These are phyloP conservation scores for Sigmodon hispidus DNA, from an alignment of 2,113 vertebrate species.

Conservation along the genomic window DNA sequence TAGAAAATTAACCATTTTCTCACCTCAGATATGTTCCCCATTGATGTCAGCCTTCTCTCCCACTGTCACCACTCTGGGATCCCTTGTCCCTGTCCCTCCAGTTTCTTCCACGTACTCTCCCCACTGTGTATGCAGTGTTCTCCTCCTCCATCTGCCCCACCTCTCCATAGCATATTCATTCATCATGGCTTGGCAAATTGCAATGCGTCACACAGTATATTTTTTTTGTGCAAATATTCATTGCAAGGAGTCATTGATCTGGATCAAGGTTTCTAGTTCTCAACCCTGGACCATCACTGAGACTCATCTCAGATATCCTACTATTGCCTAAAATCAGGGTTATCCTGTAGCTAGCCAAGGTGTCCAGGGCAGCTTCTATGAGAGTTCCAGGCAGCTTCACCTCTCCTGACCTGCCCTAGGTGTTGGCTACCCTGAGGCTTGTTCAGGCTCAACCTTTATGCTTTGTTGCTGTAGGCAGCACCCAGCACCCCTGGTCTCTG, in stretches of 20 bases:
- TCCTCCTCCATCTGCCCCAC: background rate
- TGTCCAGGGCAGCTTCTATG: background rate
- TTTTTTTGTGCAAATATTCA: background rate
- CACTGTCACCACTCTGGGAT: background rate
- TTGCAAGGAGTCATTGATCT: background rate
- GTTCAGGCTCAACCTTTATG: background rate
- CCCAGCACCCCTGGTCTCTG: background rate
- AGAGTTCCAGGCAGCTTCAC: background rate
- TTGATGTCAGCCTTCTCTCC: background rate
- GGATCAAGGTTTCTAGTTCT: background rate
- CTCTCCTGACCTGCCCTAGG: background rate
- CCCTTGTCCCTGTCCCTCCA: background rate
- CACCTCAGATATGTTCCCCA: background rate
- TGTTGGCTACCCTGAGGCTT: background rate
- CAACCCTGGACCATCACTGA: background rate
- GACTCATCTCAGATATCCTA: background rate
- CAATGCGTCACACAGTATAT: background rate
- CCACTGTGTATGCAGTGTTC: background rate
- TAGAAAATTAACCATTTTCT: no score
- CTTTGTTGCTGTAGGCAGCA: background rate
- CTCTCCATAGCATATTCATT: background rate
- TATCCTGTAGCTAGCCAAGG: background rate
- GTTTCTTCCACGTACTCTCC: background rate
- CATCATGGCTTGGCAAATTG: background rate
- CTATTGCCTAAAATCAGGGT: background rate